Evolutionary conservation across 2,797 vertebrate genomes (phyloP).

Genomic region (Neosilurus mollespiculum): DNA sequence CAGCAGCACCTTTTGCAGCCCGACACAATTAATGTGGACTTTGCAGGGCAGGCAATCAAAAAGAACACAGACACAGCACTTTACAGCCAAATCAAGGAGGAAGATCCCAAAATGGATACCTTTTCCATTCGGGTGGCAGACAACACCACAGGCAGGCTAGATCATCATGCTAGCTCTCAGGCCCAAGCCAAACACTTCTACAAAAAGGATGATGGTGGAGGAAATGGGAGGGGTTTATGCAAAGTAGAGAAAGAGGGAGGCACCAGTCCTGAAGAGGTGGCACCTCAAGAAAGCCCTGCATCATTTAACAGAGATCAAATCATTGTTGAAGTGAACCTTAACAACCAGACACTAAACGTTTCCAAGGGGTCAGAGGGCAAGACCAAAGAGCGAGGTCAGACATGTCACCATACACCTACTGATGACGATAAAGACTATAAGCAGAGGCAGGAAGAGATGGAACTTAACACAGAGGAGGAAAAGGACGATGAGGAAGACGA

Average conservation of each 20-base stretch:
- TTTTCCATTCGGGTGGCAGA: constrained; percentile 88
- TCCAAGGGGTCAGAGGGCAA: constrained; percentile 90
- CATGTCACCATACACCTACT: constrained; percentile 66
- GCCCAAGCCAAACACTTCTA: constrained; percentile 78
- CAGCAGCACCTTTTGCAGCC: constrained; percentile 95
- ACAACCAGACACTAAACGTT: constrained; percentile 97
- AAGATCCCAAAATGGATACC: constrained; percentile 67
- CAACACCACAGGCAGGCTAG: constrained; percentile 54
- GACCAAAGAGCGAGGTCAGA: constrained; percentile 22
- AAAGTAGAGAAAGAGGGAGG: constrained; percentile 80
- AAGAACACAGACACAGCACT: neutral
- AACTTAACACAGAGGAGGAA: constrained; percentile 66
- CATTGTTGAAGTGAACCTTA: constrained; percentile 98
- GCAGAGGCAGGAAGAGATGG: constrained; percentile 68
- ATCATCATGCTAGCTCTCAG: neutral
- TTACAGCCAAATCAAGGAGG: constrained; percentile 79
- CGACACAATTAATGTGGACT: constrained; percentile 92
- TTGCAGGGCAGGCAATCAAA: constrained; percentile 75
- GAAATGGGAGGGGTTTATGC: constrained; percentile 63
- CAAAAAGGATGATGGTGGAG: constrained; percentile 80
- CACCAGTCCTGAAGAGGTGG: constrained; percentile 68
- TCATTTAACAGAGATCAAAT: constrained; percentile 93
- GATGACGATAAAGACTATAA: constrained; percentile 73
- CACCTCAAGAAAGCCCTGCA: constrained; percentile 70
- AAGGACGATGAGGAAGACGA: constrained; percentile 70